A percentile compares a stretch with the other conserved stretches of the same genome.
These are phyloP conservation scores for Silurus glanis DNA, from an alignment of 2,113 vertebrate species.

Conservation along the genomic window DNA sequence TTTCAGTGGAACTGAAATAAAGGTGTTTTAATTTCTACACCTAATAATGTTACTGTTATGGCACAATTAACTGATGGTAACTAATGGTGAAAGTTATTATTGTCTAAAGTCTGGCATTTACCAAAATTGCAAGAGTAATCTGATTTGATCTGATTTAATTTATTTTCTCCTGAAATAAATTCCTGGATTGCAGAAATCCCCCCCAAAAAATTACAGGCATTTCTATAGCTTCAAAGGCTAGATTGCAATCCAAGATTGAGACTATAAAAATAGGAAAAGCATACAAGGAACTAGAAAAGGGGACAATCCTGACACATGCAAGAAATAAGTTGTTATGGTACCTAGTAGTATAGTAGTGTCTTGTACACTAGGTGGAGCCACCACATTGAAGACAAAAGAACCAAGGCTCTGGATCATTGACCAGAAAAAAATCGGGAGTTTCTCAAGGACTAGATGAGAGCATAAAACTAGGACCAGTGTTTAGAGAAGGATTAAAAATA, in stretches of 20 bases:
- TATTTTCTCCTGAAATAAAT: no score
- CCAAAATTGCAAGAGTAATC: no score
- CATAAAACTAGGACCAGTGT: not conserved
- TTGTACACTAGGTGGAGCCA: not conserved
- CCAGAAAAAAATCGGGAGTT: not conserved
- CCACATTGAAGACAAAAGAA: not conserved
- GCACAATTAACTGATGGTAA: no score
- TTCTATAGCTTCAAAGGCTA: no score
- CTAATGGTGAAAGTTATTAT: no score
- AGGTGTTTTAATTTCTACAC: no score
- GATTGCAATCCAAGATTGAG: not conserved
- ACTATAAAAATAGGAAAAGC: not conserved
- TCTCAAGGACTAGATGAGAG: not conserved
- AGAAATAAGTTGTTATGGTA: not conserved
- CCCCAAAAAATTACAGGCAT: no score
- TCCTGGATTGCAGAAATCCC: no score
- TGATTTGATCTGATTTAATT: no score
- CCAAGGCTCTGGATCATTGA: not conserved
- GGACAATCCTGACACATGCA: not conserved
- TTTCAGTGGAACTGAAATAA: no score
- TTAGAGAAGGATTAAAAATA: not conserved
- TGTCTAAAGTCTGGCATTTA: no score
- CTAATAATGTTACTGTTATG: no score
- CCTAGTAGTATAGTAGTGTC: not conserved
- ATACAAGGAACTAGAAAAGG: not conserved